Evolutionary conservation across 2,797 vertebrate species (phyloP).

Genomic region (Neosilurus hyrtlii): DNA sequence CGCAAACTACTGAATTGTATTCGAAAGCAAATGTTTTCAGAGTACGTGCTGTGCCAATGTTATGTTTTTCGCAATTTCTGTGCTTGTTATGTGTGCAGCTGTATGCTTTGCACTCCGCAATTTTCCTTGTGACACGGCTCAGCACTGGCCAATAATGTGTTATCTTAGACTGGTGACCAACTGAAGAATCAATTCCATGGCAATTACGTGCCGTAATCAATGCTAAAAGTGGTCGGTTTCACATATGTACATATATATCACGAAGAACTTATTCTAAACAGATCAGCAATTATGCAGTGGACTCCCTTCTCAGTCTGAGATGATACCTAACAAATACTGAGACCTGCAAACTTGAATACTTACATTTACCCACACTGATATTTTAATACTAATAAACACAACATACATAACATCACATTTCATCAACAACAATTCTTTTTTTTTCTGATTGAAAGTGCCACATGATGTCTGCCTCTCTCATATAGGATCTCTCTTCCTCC

Average conservation of each 20-base stretch:
- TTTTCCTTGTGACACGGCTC: no score
- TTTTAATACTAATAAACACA: background rate
- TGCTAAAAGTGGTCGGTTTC: no score
- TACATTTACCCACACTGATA: background rate
- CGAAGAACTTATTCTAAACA: background rate
- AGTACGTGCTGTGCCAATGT: no score
- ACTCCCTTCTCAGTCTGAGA: background rate
- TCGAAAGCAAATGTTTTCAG: no score
- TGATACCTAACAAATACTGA: background rate
- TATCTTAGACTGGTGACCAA: no score
- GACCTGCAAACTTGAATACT: background rate
- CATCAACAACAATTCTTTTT: slow-evolving; percentile 1
- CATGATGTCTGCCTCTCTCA: slow-evolving; percentile 7
- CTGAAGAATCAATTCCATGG: no score
- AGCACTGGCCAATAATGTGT: no score
- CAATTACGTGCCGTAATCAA: no score
- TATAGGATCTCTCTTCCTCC: slow-evolving; percentile 30
- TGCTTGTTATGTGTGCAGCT: no score
- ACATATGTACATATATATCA: background rate
- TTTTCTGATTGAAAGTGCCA: background rate
- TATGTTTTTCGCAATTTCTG: no score
- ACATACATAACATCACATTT: background rate
- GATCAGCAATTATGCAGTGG: background rate
- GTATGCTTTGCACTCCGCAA: no score
- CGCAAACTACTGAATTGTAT: no score